These are phyloP conservation scores for Balaeniceps rex DNA, from an alignment of 2,113 vertebrate genomes.

Conservation along the genomic window DNA sequence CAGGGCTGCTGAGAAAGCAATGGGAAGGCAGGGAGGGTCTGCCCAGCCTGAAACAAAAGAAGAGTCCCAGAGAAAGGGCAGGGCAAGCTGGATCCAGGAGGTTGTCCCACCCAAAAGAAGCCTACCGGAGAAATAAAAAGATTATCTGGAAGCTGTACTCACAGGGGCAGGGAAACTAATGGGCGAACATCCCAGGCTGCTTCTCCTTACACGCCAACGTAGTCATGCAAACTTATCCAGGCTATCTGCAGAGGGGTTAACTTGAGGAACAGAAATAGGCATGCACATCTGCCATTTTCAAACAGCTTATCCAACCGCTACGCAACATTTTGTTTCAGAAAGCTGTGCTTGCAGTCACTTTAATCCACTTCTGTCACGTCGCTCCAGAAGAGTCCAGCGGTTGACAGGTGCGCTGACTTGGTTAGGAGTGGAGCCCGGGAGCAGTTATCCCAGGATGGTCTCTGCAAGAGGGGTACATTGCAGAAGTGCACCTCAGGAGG, in stretches of 20 bases:
- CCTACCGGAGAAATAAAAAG: background rate
- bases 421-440: background rate
- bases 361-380: background rate
- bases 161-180: background rate
- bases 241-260: background rate
- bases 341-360: background rate
- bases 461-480: background rate
- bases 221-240: background rate
- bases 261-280: background rate
- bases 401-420: background rate
- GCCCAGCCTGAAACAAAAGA: background rate
- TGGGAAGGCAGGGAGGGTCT: background rate
- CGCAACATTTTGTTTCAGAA: background rate
- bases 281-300: background rate
- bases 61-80: background rate
- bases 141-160: background rate
- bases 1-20: background rate
- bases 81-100: background rate
- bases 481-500: background rate
- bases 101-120: background rate
- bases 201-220: background rate
- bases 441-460: background rate
- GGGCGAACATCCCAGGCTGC: background rate
- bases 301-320: background rate
- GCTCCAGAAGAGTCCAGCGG: accelerated